A percentile compares a stretch with the other conserved stretches of the same genome.
These are phyloP conservation scores for Anomalospiza imberbis DNA, from an alignment of 2,797 vertebrate genomes.

Conservation along the genomic window DNA sequence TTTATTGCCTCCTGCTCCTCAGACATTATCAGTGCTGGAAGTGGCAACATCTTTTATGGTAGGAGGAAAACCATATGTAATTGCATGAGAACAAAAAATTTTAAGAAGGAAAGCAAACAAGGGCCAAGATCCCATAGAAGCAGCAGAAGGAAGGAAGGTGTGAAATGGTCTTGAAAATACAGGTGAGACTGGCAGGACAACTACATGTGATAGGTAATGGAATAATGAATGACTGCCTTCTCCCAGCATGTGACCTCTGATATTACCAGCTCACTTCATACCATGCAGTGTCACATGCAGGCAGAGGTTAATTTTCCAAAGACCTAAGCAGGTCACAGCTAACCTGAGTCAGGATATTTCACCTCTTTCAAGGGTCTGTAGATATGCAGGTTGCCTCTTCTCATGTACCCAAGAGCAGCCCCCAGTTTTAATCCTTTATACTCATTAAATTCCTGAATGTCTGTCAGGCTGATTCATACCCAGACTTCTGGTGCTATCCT, in stretches of 20 bases:
- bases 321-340: rapidly evolving
- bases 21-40: not conserved
- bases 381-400: not conserved
- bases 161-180: not conserved
- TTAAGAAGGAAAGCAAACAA: not conserved
- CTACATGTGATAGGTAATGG: not conserved
- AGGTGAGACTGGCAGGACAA: not conserved
- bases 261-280: not conserved
- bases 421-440: not conserved
- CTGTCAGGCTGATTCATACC: not conserved
- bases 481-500: not conserved
- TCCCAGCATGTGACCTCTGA: not conserved
- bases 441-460: not conserved
- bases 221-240: not conserved
- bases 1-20: not conserved
- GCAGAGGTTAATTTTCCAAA: not conserved
- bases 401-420: not conserved
- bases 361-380: not conserved
- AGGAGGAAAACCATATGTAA: not conserved
- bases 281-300: not conserved
- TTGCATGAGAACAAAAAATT: not conserved
- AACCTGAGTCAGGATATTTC: not conserved
- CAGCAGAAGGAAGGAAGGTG: not conserved
- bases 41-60: not conserved
- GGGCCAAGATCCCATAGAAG: not conserved